A percentile compares a stretch with the other conserved stretches of the same genome.
Conservation (phyloP, 2,113 vertebrate genomes). For the Toxotes chatareus region DNA sequence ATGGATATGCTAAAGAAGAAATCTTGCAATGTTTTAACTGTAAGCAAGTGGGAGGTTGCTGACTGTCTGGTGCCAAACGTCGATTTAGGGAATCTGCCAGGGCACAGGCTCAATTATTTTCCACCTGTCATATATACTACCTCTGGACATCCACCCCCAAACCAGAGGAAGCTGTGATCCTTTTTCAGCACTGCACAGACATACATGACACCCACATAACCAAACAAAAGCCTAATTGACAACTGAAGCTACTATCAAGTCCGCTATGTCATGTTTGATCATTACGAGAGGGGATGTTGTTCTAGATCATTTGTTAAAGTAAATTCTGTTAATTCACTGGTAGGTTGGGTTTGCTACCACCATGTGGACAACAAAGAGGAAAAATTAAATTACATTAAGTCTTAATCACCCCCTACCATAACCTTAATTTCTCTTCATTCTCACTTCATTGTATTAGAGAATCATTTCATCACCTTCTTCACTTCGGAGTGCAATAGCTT, state of each 20-base stretch:
- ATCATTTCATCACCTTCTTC: conserved; percentile 42
- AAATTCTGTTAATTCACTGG: conserved; percentile 17
- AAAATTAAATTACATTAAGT: conserved; percentile 32
- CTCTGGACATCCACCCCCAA: conserved; percentile 31
- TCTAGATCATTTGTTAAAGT: not conserved
- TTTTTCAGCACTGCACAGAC: conserved; percentile 26
- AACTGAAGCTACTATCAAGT: not conserved
- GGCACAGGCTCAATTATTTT: conserved; percentile 37
- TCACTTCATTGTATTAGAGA: conserved; percentile 47
- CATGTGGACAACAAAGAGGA: conserved; percentile 2
- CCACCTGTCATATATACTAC: conserved; percentile 20
- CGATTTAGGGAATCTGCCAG: conserved; percentile 18
- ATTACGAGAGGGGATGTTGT: not conserved
- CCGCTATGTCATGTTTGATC: not conserved
- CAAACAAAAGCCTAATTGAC: conserved; percentile 23
- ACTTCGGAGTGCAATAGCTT: conserved; percentile 36
- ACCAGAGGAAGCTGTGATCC: conserved; percentile 10
- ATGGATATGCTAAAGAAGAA: conserved; percentile 24
- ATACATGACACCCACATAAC: conserved; percentile 12
- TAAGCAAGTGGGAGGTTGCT: conserved; percentile 7
- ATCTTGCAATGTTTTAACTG: conserved; percentile 29
- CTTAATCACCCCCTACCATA: conserved; percentile 44
- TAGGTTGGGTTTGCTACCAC: not conserved
- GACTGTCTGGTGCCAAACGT: conserved; percentile 17
- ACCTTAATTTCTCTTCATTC: conserved; percentile 48